phyloP scores from a whole-genome alignment of 2,113 vertebrate species.

The Ranitomeya variabilis region DNA sequence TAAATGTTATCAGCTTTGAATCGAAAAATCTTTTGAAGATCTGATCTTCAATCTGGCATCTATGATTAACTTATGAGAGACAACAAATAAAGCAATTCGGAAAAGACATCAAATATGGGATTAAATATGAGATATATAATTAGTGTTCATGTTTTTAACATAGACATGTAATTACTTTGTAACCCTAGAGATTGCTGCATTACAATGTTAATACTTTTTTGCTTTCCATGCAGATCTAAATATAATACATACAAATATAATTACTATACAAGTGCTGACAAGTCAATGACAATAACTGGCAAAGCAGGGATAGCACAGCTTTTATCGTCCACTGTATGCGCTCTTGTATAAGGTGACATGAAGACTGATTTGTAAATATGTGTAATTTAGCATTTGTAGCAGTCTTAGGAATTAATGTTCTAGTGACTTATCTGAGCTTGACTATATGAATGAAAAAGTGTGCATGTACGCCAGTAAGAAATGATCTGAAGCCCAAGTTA shows the following conservation, averaged over 20 bases:
- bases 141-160: background rate
- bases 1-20: no score
- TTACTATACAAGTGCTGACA: background rate
- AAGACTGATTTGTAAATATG: conserved; percentile 1
- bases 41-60: no score
- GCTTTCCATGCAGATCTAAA: background rate
- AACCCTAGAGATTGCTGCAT: background rate
- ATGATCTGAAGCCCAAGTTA: conserved; percentile 13
- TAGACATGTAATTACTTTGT: background rate
- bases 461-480: conserved; percentile 10
- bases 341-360: background rate
- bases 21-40: no score
- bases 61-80: no score
- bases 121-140: background rate
- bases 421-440: conserved; percentile 7
- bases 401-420: conserved; percentile 14
- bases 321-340: background rate
- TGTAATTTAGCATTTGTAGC: conserved; percentile 6
- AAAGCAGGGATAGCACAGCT: background rate
- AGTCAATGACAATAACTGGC: background rate
- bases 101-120: no score
- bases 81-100: no score
- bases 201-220: background rate
- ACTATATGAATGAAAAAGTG: conserved; percentile 20
- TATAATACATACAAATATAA: conserved; percentile 15